Evolutionary conservation across 1,140 invertebrate genomes (phyloP).

Genomic region (Melanaphis sacchari): DNA sequence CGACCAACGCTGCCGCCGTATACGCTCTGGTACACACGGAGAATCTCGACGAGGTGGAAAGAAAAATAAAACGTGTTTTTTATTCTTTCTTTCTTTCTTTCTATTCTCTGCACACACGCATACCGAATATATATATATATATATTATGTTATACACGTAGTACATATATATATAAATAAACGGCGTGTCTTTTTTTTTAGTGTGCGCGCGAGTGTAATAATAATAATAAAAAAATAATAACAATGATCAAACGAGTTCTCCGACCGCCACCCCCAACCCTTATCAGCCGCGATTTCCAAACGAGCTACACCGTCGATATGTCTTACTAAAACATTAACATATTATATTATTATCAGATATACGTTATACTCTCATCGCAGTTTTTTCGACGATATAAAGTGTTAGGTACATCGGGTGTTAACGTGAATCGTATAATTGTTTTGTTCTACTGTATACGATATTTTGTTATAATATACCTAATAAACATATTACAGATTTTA

Average conservation of each 20-base stretch:
- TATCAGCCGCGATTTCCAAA: not conserved
- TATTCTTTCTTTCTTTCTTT: constrained; percentile 5
- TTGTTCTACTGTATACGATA: not conserved
- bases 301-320: not conserved
- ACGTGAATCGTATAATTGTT: not conserved
- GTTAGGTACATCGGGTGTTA: not conserved
- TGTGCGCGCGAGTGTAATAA: not conserved
- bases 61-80: constrained; percentile 42
- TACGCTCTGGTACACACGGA: constrained; percentile 57
- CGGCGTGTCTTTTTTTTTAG: not conserved
- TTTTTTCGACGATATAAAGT: not conserved
- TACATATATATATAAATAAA: not conserved
- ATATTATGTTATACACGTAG: not conserved
- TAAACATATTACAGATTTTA: not conserved
- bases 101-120: not conserved
- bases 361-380: not conserved
- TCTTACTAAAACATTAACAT: not conserved
- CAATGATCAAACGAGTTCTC: not conserved
- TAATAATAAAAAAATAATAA: constrained; percentile 24
- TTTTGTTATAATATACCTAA: not conserved
- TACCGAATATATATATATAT: not conserved
- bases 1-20: constrained; percentile 11
- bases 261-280: not conserved
- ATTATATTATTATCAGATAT: not conserved
- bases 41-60: constrained; percentile 39